phyloP scores from a whole-genome alignment of 1,140 invertebrate species.

The Rhynchophorus ferrugineus region DNA sequence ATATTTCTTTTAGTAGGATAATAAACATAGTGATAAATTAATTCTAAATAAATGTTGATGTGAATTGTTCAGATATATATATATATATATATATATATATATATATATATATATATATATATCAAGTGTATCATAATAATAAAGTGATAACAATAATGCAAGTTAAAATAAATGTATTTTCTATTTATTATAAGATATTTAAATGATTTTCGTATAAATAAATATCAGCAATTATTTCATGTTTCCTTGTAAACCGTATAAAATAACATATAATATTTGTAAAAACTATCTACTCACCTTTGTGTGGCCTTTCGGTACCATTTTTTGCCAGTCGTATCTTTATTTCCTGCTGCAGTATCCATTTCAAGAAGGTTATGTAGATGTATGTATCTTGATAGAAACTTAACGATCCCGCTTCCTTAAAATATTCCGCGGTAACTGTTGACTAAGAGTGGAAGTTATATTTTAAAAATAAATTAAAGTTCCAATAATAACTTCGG shows the following conservation, averaged over 20 bases:
- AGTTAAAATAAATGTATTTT: too few species aligned
- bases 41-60: too few species aligned
- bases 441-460: background rate
- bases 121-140: too few species aligned
- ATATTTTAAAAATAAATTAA: conserved; percentile 12
- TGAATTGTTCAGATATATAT: too few species aligned
- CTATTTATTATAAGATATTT: too few species aligned
- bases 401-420: background rate
- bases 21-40: too few species aligned
- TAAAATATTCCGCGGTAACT: background rate
- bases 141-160: too few species aligned
- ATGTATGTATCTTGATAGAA: background rate
- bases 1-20: too few species aligned
- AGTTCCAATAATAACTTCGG: conserved; percentile 11
- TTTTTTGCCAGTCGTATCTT: conserved; percentile 8
- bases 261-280: background rate
- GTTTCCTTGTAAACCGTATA: background rate
- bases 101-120: too few species aligned
- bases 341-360: background rate
- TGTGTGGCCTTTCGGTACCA: conserved; percentile 14
- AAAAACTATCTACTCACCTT: background rate
- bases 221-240: background rate
- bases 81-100: too few species aligned
- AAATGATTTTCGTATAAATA: too few species aligned
- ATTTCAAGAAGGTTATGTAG: background rate